These are phyloP conservation scores for Micromesistius poutassou DNA, from an alignment of 2,797 vertebrate genomes.

Conservation along the genomic window DNA sequence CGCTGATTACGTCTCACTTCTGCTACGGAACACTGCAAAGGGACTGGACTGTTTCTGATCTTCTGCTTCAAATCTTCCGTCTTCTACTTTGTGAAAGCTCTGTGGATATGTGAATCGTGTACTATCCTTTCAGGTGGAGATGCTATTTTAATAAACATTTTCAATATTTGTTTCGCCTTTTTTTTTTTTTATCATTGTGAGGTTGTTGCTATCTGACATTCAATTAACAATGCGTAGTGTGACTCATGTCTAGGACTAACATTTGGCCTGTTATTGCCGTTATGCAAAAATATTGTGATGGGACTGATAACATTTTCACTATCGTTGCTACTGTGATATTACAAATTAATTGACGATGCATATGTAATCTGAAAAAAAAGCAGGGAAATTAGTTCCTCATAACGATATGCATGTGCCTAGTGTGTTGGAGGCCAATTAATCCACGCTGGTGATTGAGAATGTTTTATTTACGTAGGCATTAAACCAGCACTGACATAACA, in stretches of 20 bases:
- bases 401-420: not conserved
- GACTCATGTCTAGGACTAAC: not conserved
- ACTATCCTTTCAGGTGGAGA: slow-evolving; percentile 73
- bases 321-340: not conserved
- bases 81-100: slow-evolving; percentile 50
- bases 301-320: not conserved
- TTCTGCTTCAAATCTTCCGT: slow-evolving; percentile 28
- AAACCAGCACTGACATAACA: not conserved
- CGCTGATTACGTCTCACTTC: not conserved
- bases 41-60: slow-evolving; percentile 30
- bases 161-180: slow-evolving; percentile 52
- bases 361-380: not conserved
- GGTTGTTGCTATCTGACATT: not conserved
- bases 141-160: slow-evolving; percentile 96
- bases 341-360: not conserved
- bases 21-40: slow-evolving; percentile 19
- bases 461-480: not conserved
- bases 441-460: not conserved
- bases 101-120: slow-evolving; percentile 50
- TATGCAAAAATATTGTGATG: not conserved
- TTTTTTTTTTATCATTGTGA: not conserved
- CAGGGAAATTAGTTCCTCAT: not conserved
- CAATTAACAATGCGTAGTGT: not conserved
- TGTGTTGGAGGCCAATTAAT: not conserved
- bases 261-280: not conserved